These are phyloP conservation scores for Siderastrea radians DNA, from an alignment of 92 coral and sea anemone genomes.

Conservation along the genomic window DNA sequence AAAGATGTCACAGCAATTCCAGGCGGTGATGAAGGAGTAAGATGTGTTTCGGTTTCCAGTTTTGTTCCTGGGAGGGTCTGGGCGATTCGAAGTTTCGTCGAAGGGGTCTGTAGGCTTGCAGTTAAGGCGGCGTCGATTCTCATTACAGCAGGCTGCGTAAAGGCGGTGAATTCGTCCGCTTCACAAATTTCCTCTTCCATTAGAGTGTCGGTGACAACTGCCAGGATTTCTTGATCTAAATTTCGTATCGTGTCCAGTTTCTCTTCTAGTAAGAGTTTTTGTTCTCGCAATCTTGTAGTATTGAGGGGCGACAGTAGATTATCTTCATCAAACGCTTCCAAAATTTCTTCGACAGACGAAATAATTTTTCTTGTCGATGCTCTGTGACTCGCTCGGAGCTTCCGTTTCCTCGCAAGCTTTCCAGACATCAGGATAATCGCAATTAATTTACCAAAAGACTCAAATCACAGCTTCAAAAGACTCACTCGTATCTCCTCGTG, in stretches of 20 bases:
- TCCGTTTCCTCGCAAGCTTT: conserved; percentile 35
- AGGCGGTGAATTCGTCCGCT: conserved; percentile 26
- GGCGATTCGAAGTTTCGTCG: conserved; percentile 1
- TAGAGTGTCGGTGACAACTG: conserved; percentile 32
- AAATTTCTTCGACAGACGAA: conserved; percentile 25
- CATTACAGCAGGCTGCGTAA: conserved; percentile 33
- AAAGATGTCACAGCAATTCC: not conserved
- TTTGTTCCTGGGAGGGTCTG: not conserved
- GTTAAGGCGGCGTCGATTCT: conserved; percentile 27
- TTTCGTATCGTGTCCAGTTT: conserved; percentile 35
- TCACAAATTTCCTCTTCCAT: conserved; percentile 50
- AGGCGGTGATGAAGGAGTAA: not conserved
- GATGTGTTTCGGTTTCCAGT: conserved; percentile 4
- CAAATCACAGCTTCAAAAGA: conserved; percentile 1
- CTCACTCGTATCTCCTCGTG: conserved; percentile 5
- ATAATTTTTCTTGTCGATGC: conserved; percentile 28
- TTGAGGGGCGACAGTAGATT: not conserved
- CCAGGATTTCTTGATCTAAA: conserved; percentile 49
- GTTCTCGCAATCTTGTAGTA: conserved; percentile 17
- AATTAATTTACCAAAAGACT: not conserved
- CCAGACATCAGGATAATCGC: conserved; percentile 36
- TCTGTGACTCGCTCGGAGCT: conserved; percentile 35
- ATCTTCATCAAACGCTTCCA: conserved; percentile 18
- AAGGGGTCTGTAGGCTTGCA: not conserved
- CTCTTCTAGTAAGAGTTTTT: conserved; percentile 29